Percentiles rank a stretch among this genome's conserved stretches.
Evolutionary conservation across 2,797 vertebrate species (phyloP).

Genomic region (Bovichtus variegatus): DNA sequence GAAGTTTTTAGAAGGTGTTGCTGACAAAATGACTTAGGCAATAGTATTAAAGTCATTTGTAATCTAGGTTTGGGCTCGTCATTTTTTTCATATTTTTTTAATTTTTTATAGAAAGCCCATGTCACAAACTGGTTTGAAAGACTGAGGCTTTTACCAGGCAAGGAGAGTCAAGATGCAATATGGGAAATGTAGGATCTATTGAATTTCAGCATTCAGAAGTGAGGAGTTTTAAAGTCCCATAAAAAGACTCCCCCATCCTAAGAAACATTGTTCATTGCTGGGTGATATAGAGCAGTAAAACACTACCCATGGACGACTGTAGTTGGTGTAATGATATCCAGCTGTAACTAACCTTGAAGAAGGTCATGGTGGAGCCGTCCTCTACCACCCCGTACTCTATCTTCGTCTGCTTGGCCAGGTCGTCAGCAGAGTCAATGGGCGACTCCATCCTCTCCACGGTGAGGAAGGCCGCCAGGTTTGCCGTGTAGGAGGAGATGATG

Average conservation of each 20-base stretch:
- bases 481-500: conserved; percentile 99
- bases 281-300: neutral
- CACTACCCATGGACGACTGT: neutral
- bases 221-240: neutral
- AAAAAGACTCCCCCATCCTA: neutral
- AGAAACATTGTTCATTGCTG: no score
- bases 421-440: conserved; percentile 96
- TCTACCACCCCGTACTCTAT: conserved; percentile 98
- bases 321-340: conserved; percentile 6
- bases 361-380: conserved; percentile 97
- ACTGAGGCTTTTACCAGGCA: no score
- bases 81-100: no score
- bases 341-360: conserved; percentile 93
- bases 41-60: no score
- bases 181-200: no score
- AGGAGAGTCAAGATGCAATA: no score
- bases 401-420: conserved; percentile 99
- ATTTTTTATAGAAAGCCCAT: no score
- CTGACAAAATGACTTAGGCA: no score
- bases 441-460: conserved; percentile 99
- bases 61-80: no score
- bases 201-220: no score
- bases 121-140: no score
- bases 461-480: conserved; percentile 99
- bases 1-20: no score